Percentiles rank a stretch among this genome's conserved stretches.
These are phyloP conservation scores for Melopsittacus undulatus DNA, from an alignment of 2,797 vertebrate species.

Conservation along the genomic window DNA sequence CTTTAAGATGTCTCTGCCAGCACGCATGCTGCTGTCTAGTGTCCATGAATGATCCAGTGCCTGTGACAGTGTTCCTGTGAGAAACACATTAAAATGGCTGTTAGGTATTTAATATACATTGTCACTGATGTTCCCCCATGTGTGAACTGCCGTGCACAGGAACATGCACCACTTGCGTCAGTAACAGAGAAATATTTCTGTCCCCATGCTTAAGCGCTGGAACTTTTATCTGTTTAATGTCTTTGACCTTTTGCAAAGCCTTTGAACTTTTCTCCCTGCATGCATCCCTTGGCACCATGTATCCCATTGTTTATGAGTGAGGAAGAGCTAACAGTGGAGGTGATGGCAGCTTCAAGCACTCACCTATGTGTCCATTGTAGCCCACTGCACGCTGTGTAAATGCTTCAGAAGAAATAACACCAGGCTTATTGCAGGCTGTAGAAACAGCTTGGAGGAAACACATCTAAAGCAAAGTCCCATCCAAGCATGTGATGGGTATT, in stretches of 20 bases:
- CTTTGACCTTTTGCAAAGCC: background rate
- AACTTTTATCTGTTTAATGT: background rate
- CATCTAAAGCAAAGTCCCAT: background rate
- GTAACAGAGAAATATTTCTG: background rate
- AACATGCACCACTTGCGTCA: background rate
- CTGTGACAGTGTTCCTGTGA: background rate
- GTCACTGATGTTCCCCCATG: background rate
- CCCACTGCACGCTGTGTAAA: background rate
- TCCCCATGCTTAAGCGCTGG: accelerated
- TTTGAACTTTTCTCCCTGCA: background rate
- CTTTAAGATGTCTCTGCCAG: background rate
- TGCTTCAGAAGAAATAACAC: background rate
- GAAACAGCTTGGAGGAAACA: background rate
- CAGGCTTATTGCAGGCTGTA: background rate
- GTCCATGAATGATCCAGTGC: background rate
- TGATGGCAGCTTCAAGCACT: background rate
- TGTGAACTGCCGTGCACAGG: background rate
- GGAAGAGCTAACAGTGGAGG: background rate
- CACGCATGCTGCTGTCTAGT: background rate
- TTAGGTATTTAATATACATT: background rate
- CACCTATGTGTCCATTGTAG: background rate
- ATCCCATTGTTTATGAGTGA: background rate
- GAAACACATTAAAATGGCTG: background rate
- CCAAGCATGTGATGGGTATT: background rate
- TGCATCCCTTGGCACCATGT: background rate